phyloP scores from a whole-genome alignment of 92 coral and sea anemone genomes.

The Zoanthus solanderi region DNA sequence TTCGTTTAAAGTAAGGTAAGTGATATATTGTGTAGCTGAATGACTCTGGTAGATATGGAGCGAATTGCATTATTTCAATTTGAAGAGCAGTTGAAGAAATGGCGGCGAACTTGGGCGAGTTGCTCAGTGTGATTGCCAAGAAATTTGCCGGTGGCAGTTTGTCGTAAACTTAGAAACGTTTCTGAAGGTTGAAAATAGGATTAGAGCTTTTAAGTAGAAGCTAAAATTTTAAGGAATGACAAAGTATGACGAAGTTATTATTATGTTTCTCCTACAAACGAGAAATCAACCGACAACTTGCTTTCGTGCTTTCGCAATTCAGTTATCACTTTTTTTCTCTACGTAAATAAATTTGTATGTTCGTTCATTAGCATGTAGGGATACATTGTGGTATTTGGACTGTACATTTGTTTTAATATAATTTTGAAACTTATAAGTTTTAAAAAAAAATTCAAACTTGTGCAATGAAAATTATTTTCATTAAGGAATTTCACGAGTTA shows the following conservation, averaged over 20 bases:
- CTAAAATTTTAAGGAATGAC: not conserved
- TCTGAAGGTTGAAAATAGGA: not conserved
- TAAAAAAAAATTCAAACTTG: too few relatives aligned
- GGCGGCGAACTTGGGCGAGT: not conserved
- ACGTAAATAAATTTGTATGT: too few relatives aligned
- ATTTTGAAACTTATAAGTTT: too few relatives aligned
- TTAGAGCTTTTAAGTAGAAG: not conserved
- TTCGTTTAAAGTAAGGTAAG: constrained; percentile 45
- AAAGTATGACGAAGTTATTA: not conserved
- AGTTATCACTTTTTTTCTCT: too few relatives aligned
- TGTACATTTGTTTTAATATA: too few relatives aligned
- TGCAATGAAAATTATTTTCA: too few relatives aligned
- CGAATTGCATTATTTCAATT: not conserved
- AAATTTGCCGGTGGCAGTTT: not conserved
- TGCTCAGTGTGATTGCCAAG: not conserved
- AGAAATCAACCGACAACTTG: too few relatives aligned
- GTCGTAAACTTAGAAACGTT: not conserved
- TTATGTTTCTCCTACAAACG: too few relatives aligned
- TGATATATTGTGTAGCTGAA: not conserved
- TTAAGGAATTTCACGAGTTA: too few relatives aligned
- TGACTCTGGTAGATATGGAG: not conserved
- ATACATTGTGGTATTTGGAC: too few relatives aligned
- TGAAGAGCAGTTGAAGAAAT: not conserved
- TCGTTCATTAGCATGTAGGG: too few relatives aligned
- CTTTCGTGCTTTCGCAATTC: too few relatives aligned